Evolutionary conservation across 2,797 vertebrate species (phyloP).

Genomic region (Sebastes oblongus): DNA sequence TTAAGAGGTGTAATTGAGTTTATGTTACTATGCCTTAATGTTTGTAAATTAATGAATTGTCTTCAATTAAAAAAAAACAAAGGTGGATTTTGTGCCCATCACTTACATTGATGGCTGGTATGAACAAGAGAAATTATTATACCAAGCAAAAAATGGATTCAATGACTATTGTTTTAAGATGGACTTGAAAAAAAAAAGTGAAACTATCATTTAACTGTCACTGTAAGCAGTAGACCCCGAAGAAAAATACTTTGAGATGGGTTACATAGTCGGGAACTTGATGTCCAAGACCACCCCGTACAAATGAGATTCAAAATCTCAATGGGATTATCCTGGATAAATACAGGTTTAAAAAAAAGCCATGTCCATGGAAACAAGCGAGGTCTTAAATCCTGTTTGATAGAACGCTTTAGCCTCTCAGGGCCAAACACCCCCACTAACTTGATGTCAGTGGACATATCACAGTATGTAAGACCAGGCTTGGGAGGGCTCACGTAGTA

Average conservation of each 20-base stretch:
- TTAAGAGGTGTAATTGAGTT: no score
- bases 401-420: background rate
- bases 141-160: background rate
- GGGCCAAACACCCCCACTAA: background rate
- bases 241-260: background rate
- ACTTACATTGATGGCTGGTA: background rate
- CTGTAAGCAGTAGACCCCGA: background rate
- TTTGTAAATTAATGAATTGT: no score
- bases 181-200: background rate
- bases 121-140: background rate
- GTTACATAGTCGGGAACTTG: background rate
- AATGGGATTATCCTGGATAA: background rate
- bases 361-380: background rate
- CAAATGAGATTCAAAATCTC: background rate
- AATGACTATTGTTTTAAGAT: background rate
- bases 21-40: no score
- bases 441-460: background rate
- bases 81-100: background rate
- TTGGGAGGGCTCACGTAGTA: background rate
- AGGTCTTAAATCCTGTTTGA: background rate
- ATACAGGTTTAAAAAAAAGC: background rate
- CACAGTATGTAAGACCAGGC: background rate
- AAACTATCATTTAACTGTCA: background rate
- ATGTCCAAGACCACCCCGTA: rapidly evolving
- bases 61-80: no score